Conservation (phyloP, 2,888 invertebrate species). For the Noctua janthe region DNA sequence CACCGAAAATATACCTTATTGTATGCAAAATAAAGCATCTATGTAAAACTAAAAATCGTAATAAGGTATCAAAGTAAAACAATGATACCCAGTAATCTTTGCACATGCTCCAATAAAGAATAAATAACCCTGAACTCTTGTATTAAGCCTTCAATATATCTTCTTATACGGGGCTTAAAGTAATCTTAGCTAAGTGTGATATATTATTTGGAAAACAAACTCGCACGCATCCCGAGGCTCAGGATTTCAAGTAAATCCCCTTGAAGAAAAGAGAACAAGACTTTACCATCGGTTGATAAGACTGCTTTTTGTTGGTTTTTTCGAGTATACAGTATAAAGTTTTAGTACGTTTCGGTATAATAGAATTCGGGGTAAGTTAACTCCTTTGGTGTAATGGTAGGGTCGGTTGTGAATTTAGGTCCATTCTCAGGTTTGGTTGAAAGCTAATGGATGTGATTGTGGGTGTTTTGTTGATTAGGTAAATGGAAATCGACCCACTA, state of each 20-base stretch:
- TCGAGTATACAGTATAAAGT: slow-evolving; percentile 38
- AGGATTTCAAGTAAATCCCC: slow-evolving; percentile 74
- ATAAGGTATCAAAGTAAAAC: slow-evolving; percentile 33
- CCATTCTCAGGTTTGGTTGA: background rate
- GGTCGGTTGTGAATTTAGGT: slow-evolving; percentile 21
- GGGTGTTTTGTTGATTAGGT: slow-evolving; percentile 1
- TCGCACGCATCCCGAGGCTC: slow-evolving; percentile 71
- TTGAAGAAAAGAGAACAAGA: slow-evolving; percentile 76
- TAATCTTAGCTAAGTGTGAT: slow-evolving; percentile 86
- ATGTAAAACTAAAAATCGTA: slow-evolving; percentile 8
- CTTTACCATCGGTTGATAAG: slow-evolving; percentile 73
- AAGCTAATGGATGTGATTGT: slow-evolving; percentile 30
- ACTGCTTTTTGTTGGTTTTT: slow-evolving; percentile 49
- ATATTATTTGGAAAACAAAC: slow-evolving; percentile 84
- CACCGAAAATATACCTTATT: background rate
- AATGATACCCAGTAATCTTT: slow-evolving; percentile 52
- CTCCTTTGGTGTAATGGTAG: slow-evolving; percentile 32
- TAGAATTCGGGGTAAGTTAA: slow-evolving; percentile 44
- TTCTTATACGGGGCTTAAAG: slow-evolving; percentile 80
- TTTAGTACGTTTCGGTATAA: slow-evolving; percentile 52
- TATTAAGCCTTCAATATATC: slow-evolving; percentile 83
- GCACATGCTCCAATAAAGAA: slow-evolving; percentile 71
- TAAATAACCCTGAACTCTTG: slow-evolving; percentile 73
- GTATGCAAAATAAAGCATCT: background rate
- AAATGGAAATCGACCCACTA: background rate